phyloP scores from a whole-genome alignment of 2,888 invertebrate genomes.

The Cataglyphis cursor region DNA sequence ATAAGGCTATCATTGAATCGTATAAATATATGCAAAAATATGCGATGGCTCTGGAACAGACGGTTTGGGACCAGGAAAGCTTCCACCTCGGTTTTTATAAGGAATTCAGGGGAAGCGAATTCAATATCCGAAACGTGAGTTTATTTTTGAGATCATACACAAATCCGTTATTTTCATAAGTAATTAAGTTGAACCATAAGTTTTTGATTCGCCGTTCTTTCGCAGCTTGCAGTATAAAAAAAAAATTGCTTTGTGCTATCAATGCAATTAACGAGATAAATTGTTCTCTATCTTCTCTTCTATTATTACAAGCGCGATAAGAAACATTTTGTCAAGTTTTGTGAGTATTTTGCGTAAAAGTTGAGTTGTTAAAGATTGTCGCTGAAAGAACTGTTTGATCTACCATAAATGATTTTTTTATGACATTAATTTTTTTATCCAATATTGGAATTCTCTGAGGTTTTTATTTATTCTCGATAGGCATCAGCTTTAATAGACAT shows the following conservation, averaged over 20 bases:
- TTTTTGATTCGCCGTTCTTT: slow-evolving; percentile 9
- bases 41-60: slow-evolving; percentile 91
- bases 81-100: slow-evolving; percentile 80
- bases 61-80: slow-evolving; percentile 89
- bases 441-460: slow-evolving; percentile 62
- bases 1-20: slow-evolving; percentile 88
- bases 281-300: slow-evolving; percentile 62
- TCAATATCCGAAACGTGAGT: slow-evolving; percentile 88
- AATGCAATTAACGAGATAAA: slow-evolving; percentile 66
- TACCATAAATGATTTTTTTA: slow-evolving; percentile 62
- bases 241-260: slow-evolving; percentile 23
- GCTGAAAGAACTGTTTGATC: slow-evolving; percentile 72
- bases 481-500: not conserved
- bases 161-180: not conserved
- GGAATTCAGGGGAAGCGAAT: slow-evolving; percentile 89
- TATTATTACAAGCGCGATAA: slow-evolving; percentile 67
- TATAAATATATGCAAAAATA: slow-evolving; percentile 91
- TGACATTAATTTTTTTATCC: slow-evolving; percentile 38
- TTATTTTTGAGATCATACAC: slow-evolving; percentile 31
- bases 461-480: slow-evolving; percentile 53
- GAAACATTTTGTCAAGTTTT: slow-evolving; percentile 75
- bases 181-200: slow-evolving; percentile 29
- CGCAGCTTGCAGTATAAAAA: not conserved
- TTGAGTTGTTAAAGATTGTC: slow-evolving; percentile 63
- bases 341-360: slow-evolving; percentile 77